Conservation (phyloP, 2,113 vertebrate species). For the Rhegmatorhina hoffmannsi region DNA sequence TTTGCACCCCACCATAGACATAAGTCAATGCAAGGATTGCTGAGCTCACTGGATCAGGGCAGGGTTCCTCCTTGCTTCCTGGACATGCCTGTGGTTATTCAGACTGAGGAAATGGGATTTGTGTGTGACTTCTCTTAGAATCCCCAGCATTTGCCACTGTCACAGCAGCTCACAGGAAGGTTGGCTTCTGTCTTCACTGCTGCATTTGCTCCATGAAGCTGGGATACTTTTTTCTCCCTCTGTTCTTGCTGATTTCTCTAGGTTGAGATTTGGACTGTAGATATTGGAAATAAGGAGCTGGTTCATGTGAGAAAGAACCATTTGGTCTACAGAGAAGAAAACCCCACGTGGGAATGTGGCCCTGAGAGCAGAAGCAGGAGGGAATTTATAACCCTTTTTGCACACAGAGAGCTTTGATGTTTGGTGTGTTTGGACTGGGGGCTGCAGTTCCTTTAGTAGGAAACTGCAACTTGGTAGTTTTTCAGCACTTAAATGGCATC, state of each 20-base stretch:
- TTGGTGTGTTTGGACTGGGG: not conserved
- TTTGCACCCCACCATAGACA: fast-evolving
- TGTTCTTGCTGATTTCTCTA: not conserved
- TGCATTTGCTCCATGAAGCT: not conserved
- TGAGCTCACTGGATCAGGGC: not conserved
- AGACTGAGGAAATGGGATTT: not conserved
- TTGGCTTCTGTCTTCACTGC: not conserved
- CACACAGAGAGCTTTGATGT: not conserved
- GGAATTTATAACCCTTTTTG: not conserved
- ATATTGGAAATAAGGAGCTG: not conserved
- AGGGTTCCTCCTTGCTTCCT: not conserved
- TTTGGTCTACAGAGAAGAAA: not conserved
- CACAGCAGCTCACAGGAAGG: not conserved
- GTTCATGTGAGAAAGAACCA: not conserved
- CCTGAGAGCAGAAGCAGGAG: not conserved
- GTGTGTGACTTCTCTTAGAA: not conserved
- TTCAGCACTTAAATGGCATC: not conserved
- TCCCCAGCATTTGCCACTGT: not conserved
- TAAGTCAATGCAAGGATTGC: not conserved
- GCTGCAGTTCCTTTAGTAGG: not conserved
- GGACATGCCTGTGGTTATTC: not conserved
- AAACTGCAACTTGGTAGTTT: not conserved
- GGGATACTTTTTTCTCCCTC: not conserved
- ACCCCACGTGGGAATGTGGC: not conserved
- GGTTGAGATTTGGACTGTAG: not conserved